Conservation (phyloP, 2,113 vertebrate genomes). For the Otolemur garnettii region DNA sequence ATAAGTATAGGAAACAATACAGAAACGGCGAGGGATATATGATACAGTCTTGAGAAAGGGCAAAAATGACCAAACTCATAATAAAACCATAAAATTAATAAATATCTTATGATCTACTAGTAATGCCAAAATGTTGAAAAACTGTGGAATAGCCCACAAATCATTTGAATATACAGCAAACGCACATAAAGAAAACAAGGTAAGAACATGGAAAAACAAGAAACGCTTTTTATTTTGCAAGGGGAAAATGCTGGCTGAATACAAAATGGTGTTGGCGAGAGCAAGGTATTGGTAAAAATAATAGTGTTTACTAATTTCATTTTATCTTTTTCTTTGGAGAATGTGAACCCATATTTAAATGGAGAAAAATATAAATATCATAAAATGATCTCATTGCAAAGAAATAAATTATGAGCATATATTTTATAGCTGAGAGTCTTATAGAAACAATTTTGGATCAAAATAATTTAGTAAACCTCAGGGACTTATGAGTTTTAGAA, state of each 20-base stretch:
- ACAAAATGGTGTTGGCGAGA: background rate
- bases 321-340: background rate
- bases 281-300: background rate
- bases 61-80: background rate
- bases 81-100: background rate
- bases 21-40: background rate
- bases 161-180: slow-evolving; percentile 19
- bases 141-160: background rate
- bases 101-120: background rate
- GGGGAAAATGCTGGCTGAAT: background rate
- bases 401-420: background rate
- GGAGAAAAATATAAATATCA: background rate
- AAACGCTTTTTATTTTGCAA: background rate
- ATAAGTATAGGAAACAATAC: background rate
- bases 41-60: background rate
- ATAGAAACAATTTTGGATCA: background rate
- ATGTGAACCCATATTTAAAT: background rate
- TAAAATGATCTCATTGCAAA: background rate
- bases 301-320: background rate
- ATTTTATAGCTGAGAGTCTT: slow-evolving; percentile 28
- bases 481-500: background rate
- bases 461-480: background rate
- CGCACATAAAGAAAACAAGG: background rate
- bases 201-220: background rate
- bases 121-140: background rate